These are phyloP conservation scores for Copidosoma aretas DNA, from an alignment of 2,888 invertebrate species.

Conservation along the genomic window DNA sequence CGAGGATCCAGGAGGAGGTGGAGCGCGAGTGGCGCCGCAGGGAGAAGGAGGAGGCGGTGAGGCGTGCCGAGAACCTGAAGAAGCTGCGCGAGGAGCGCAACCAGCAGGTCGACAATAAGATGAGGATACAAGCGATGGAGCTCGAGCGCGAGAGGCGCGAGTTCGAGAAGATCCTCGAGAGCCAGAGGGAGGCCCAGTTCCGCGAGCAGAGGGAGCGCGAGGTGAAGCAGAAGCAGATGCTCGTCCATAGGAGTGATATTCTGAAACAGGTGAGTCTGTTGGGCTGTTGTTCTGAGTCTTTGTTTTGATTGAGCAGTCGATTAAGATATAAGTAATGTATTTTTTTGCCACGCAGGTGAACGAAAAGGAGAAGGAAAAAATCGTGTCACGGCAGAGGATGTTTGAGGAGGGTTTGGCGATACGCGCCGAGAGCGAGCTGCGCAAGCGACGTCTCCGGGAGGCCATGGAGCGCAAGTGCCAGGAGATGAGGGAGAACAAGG, in stretches of 20 bases:
- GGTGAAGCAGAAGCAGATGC: conserved; percentile 61
- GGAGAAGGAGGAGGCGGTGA: conserved; percentile 70
- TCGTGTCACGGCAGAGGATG: conserved; percentile 68
- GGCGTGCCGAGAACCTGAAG: conserved; percentile 65
- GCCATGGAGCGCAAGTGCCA: conserved; percentile 67
- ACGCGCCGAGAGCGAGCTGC: conserved; percentile 68
- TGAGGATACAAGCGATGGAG: conserved; percentile 71
- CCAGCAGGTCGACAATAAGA: conserved; percentile 68
- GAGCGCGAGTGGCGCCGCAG: conserved; percentile 74
- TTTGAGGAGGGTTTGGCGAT: conserved; percentile 74
- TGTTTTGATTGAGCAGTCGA: not conserved
- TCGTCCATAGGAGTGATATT: conserved; percentile 69
- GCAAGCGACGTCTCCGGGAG: conserved; percentile 64
- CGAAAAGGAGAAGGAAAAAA: conserved; percentile 73
- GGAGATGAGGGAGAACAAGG: conserved; percentile 67
- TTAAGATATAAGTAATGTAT: not conserved
- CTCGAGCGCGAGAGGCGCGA: conserved; percentile 71
- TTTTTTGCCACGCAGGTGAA: conserved; percentile 62
- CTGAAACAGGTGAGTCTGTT: conserved; percentile 69
- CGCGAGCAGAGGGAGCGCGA: conserved; percentile 65
- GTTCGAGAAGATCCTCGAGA: conserved; percentile 67
- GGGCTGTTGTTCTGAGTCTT: not conserved
- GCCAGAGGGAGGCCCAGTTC: conserved; percentile 66
- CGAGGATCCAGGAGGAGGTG: conserved; percentile 68
- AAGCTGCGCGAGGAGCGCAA: conserved; percentile 66